Evolutionary conservation across 23 tunicate genomes (phyloP), one percentile per base, ranked within the genome.

Genomic region (Ciona savignyi): DNA sequence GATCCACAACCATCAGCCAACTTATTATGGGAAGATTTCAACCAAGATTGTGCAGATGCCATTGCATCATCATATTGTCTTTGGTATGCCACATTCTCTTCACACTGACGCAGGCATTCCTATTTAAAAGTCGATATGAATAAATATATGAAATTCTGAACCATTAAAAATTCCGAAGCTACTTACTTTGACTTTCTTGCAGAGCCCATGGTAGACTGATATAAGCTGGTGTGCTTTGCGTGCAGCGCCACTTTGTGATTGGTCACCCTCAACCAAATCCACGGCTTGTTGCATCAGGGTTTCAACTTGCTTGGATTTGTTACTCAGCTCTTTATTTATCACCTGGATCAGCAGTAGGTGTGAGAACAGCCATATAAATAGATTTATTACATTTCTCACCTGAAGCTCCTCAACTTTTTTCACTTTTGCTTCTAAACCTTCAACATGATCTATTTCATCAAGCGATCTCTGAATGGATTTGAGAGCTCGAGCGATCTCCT

Each of bases 211-310:
- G 61, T 91, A 91, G 25, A 70, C 6, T 23, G 87, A 30, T 2
- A 91, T 85, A 4, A 91, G 73, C 24, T 91, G 86, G 35, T 91
- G 97, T 11, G 90, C 83, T 72, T 80, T 84, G 28, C 91, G 70
- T 2, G 84, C 80, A 11, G 73, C 78, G 23, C 67, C 70, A 62
- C 71, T 76, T 70, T 83, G 96, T 4, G 85, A 70, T 0, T 87
- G 69, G 70, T 89, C 87, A n/a, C 78, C 76, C 30, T 89, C 96
- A 9, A 89, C 85, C 0, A 89, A 64, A 23, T 89, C 85, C 35
- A 82, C 74, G 25, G 80, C 79, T 65, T 84, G 85, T 25, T 79
- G 79, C 81, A 83, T 63, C 67, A 89, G 65, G 32, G 68, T 83
- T 70, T 89, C 96, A 62, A 89, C 78, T 74, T 83, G 85, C 42